Evolutionary conservation across 2,797 vertebrate species (phyloP), one percentile per base, ranked within the genome.

Genomic region (Streptopelia turtur): DNA sequence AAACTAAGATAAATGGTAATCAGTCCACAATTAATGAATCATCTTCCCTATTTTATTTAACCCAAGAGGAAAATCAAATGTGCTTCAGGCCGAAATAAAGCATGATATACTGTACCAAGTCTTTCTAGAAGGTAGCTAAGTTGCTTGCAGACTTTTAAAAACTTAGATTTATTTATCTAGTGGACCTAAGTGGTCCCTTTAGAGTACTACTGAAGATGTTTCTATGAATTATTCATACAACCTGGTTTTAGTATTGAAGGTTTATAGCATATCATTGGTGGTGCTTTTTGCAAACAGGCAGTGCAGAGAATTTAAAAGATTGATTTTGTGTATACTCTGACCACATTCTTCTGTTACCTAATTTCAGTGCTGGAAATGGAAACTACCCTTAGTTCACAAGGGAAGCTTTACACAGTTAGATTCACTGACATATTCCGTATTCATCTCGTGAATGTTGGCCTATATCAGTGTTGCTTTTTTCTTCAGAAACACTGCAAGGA

Each of bases 201-300:
- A 79, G 63, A 79, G 10, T 79, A 75, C 23, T 87, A 39, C 65
- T 93, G 55, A 92, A 69, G 72, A 55, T 70, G n/a, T 82, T 72
- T 87, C 65, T 93, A 72, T 95, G 78, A 96, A 92, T 91, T 87
- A 88, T 93, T 96, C 63, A 93, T 56, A 30, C 25, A 83, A 66
- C 8, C 68, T 89, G 39, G 7, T 85, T 95, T 94, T 81, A 68
- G 60, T 47, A 83, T 95, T 89, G 64, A 92, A 89, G 37, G 33
- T 18, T 90, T 93, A 33, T n/a, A 78, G 21, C 60, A 23, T 85
- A 68, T 87, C 45, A 90, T 30, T 82, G 63, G 77, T 85, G 45
- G 24, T 2, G 5, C 11, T 66, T 95, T 94, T 94, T 71, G 61
- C 81, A 83, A 91, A 61, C 81, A 80, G 91, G 15, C 25, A 66